Evolutionary conservation across 2,888 invertebrate genomes (phyloP), one percentile per base, ranked within the genome.

Genomic region (Oligia strigilis): DNA sequence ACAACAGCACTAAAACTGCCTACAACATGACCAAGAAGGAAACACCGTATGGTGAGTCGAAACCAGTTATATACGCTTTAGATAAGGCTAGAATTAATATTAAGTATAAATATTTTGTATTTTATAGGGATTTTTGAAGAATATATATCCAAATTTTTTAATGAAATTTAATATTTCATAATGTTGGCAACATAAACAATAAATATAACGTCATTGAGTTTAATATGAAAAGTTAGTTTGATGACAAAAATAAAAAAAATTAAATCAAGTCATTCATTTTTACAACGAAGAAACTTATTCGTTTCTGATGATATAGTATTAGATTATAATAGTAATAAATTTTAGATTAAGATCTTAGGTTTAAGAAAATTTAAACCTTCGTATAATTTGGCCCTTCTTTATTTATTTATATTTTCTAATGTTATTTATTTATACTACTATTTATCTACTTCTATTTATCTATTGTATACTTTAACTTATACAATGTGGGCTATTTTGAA

Each of bases 11-110:
- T 52, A 96, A 94, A 73, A 97, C 97, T 55, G 97, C 97, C 91
- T 97, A 97, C 94, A 97, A 97, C 92, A 98, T 98, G 98, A 98
- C 98, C 95, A 98, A 98, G 97, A 99, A 98, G 97, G 98, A 98
- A 97, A 99, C 98, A 97, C 98, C 98, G 97, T 99, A 99, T 98
- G 99, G 99, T 99, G 98, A 98, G 98, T 97, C 94, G 84, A 93
- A 83, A 86, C 95, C 96, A 93, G 93, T 95, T 90, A 82, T 83
- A 88, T 73, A 74, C 5, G 84, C 52, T 66, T 72, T 66, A 78
- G 64, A 23, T 84, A 75, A 84, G 72, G 13, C 46, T 74, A 74
- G 65, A 46, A 40, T 11, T 43, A 72, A 58, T 43, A 43, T 23
- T 62, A 71, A 17, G 4, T 43, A 19, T 36, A 36, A 29, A 19